Evolutionary conservation across 1,140 invertebrate genomes (phyloP), one percentile per base, ranked within the genome.

Genomic region (Conus ventricosus): DNA sequence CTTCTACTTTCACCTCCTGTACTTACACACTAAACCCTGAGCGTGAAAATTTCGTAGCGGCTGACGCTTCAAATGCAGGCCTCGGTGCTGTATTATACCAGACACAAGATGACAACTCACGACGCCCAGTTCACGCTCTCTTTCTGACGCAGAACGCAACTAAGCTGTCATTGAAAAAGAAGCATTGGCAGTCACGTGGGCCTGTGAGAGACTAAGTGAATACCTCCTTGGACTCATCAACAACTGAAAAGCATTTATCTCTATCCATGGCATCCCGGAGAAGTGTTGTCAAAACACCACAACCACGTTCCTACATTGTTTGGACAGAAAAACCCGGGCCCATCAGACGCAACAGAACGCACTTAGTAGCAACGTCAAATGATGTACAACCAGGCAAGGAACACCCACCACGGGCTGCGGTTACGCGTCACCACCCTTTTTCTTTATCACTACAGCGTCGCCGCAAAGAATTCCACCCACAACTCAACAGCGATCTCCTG

Each of bases 161-260:
- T 96, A 96, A 84, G 91, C 94, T 20, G 95, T 96, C 88, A 95
- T 96, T 54, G 96, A 96, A 76, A 96, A 95, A 92, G 96, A 97
- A 93, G 95, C 94, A 7, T 91, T 96, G 25, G 95, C 95, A 39
- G 39, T 39, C 39, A 39, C 39, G 3, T 39, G 39, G 39, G 39
- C 39, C 39, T 39, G 39, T 39, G 93, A 94, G 85, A 95, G 96
- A 91, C 96, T 96, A 92, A 91, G 95, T 27, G 39, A 95, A 78
- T 96, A 95, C 91, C 83, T 96, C 7, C 94, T 91, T 89, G 82
- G 96, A 94, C 83, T 92, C 91, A 39, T 89, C 91, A 39, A 39
- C 39, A 0, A 39, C 39, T 1, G 39, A 78, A 94, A 39, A 20
- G 86, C 87, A 23, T 13, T 5, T 27, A 86, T 89, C 20, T 51